Evolutionary conservation across 2,113 vertebrate species (phyloP).

Genomic region (Myrmecophaga tridactyla): DNA sequence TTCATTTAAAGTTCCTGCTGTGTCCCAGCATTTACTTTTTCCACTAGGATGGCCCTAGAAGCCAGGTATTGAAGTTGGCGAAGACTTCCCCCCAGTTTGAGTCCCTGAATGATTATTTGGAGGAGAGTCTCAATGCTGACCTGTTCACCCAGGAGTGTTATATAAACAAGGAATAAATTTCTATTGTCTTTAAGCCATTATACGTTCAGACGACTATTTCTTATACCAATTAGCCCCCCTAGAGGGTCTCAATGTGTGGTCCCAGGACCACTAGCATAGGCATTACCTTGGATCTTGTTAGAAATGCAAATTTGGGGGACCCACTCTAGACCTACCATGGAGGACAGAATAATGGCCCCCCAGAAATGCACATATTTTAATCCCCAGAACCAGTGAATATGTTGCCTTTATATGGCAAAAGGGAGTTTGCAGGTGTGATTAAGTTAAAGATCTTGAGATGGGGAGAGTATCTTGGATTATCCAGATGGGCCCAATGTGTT

Average conservation of each 20-base stretch:
- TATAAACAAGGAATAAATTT: not conserved
- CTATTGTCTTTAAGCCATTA: too few species aligned
- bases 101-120: not conserved
- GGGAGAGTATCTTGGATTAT: too few species aligned
- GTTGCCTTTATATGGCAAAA: too few species aligned
- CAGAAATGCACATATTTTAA: too few species aligned
- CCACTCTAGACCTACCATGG: not conserved
- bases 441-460: too few species aligned
- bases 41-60: not conserved
- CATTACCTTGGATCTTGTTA: not conserved
- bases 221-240: not conserved
- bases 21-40: not conserved
- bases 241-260: not conserved
- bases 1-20: not conserved
- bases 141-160: not conserved
- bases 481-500: too few species aligned
- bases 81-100: not conserved
- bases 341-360: not conserved
- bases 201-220: not conserved
- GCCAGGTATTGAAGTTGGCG: not conserved
- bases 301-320: not conserved
- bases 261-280: not conserved
- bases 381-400: too few species aligned
- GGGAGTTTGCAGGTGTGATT: too few species aligned
- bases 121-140: not conserved